Conservation (phyloP, 2,113 vertebrate species). For the Gallinago media region DNA sequence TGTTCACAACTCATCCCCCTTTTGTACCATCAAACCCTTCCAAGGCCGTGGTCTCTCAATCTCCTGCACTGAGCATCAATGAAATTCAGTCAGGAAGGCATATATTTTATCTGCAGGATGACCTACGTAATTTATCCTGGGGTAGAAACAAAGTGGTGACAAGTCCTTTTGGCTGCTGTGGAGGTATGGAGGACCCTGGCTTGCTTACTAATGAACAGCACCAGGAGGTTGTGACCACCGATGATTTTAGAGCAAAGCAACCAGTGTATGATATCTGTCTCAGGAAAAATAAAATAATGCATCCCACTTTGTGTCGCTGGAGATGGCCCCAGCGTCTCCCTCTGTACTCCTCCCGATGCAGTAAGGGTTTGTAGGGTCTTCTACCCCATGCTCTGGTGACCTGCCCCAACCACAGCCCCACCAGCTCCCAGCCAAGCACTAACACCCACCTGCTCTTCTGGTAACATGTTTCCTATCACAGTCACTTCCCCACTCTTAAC, state of each 20-base stretch:
- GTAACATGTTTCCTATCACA: background rate
- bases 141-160: background rate
- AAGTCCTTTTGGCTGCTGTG: background rate
- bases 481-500: background rate
- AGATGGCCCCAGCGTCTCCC: background rate
- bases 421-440: background rate
- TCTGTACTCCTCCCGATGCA: background rate
- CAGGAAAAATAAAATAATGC: background rate
- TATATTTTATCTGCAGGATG: background rate
- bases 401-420: background rate
- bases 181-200: background rate
- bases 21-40: background rate
- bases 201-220: fast-evolving
- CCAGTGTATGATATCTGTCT: background rate
- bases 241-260: background rate
- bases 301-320: background rate
- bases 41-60: background rate
- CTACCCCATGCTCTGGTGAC: fast-evolving
- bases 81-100: background rate
- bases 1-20: background rate
- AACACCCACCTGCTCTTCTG: background rate
- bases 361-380: fast-evolving
- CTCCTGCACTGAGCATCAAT: fast-evolving
- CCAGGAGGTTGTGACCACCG: background rate
- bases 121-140: background rate